A percentile compares a stretch with the other conserved stretches of the same genome.
Conservation (phyloP, 1,140 invertebrate genomes). For the Aphis craccivora region DNA sequence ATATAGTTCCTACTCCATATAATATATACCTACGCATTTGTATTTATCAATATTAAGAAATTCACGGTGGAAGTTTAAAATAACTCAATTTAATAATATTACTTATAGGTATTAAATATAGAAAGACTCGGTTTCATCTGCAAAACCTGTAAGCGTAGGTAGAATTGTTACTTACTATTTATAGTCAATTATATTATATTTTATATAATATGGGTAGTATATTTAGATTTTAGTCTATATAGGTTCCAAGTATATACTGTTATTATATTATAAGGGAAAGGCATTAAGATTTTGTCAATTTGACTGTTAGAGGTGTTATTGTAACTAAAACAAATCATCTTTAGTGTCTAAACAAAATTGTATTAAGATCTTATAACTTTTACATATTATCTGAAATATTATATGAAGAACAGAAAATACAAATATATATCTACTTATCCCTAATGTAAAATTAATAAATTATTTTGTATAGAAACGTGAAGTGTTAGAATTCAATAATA, state of each 20-base stretch:
- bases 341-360: too few relatives aligned
- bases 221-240: not conserved
- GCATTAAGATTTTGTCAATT: too few relatives aligned
- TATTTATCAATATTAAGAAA: conserved; percentile 11
- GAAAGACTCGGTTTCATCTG: not conserved
- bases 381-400: too few relatives aligned
- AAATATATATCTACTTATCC: not conserved
- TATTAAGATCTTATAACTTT: too few relatives aligned
- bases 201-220: too few relatives aligned
- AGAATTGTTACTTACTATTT: not conserved
- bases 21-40: not conserved
- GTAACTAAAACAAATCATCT: too few relatives aligned
- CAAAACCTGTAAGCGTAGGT: not conserved
- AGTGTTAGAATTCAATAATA: too few relatives aligned
- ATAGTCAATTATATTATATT: not conserved
- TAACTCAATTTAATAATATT: not conserved
- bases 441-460: not conserved
- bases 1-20: not conserved
- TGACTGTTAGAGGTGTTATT: too few relatives aligned
- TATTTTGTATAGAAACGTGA: not conserved
- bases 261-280: too few relatives aligned
- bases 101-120: not conserved
- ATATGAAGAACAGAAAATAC: not conserved
- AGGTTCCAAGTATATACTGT: too few relatives aligned
- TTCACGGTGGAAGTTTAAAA: not conserved